Base-by-base conservation (phyloP, 1,140 invertebrate species). In the Leptoteleia sp. region DNA sequence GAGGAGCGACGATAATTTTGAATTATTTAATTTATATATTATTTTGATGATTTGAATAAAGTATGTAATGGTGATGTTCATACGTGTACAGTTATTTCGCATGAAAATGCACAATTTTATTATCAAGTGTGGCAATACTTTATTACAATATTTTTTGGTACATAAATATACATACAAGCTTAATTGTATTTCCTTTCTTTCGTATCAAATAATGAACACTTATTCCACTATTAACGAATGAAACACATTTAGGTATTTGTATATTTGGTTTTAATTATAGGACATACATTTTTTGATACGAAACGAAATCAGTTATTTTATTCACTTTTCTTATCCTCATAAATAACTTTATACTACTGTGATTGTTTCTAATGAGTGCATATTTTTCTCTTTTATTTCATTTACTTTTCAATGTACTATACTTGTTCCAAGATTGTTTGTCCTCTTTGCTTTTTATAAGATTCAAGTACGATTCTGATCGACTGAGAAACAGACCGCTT, bases 91-190 rank as follows among this genome's bases (percentile, higher is more conserved):
- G 9, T 13, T 48, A 11, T 19, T 17, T 19, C 9, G 8, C 17
- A 15, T 1, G n/a, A 47, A 35, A 61, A 22, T 33, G 9, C 12
- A 27, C 12, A 45, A 11, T 4, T 70, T 47, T 11, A 7, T 38
- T 48, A 57, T 62, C 57, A 73, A 64, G 19, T 64, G 47, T 61
- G 80, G 80, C 70, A 88, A 84, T 87, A 83, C 70, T 87, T 87
- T 88, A 87, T 88, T 86, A 86, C 82, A 88, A 88, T 76, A 81
- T 80, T 88, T n/a, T 73, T 64, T 86, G 80, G 85, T 88, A 88
- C 85, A 88, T 87, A 88, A 88, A 87, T 88, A 88, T 87, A 87
- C 83, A 88, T 87, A 82, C 42, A 70, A 59, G 50, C 65, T 77
- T 77, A 64, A 50, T 37, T 48, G 22, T 52, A 67, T 22, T 48